Conservation (phyloP, 2,113 vertebrate species). For the Anarhynchus alexandrinus region DNA sequence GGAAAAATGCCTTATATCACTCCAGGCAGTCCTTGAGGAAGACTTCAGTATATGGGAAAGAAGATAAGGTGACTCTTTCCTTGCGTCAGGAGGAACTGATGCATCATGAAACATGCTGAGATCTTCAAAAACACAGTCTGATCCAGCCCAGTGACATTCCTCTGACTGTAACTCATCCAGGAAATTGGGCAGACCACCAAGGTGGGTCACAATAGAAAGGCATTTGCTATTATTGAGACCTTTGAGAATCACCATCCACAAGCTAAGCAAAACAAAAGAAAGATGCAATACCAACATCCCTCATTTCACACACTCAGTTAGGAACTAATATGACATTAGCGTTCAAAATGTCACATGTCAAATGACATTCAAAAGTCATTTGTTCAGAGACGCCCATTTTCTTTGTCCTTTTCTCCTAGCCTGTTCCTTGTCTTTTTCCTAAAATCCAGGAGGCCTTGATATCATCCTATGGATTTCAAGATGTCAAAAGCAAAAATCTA, state of each 20-base stretch:
- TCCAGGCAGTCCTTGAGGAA: neutral
- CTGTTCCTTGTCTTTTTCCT: neutral
- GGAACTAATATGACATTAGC: neutral
- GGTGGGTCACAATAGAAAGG: neutral
- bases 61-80: neutral
- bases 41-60: neutral
- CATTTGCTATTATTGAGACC: neutral
- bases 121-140: neutral
- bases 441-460: neutral
- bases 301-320: neutral
- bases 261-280: neutral
- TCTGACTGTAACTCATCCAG: neutral
- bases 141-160: neutral
- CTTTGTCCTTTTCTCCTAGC: neutral
- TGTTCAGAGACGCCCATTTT: neutral
- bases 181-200: neutral
- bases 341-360: neutral
- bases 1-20: neutral
- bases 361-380: neutral
- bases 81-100: neutral
- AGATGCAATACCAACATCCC: neutral
- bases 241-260: neutral
- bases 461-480: neutral
- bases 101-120: neutral
- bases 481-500: neutral